Conservation (phyloP, 2,113 vertebrate genomes). For the Leptodactylus fuscus region DNA sequence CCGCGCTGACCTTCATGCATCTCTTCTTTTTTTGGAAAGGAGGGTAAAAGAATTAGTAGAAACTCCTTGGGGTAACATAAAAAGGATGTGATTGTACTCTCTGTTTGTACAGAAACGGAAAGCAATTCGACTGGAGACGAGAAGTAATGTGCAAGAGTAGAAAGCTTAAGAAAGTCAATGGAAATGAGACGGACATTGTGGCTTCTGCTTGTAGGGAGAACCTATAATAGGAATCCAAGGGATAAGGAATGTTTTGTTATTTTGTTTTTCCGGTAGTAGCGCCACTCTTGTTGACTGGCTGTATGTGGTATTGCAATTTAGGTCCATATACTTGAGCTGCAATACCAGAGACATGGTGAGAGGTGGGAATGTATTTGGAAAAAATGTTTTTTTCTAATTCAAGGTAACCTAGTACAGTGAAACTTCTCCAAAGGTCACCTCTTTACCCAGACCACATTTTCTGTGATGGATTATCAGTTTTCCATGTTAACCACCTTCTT, state of each 20-base stretch:
- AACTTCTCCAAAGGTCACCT: too few species aligned
- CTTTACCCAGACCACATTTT: too few species aligned
- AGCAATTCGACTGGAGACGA: slow-evolving; percentile 2
- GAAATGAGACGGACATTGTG: background rate
- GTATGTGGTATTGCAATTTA: background rate
- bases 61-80: slow-evolving; percentile 34
- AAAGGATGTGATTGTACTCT: slow-evolving; percentile 17
- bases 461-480: too few species aligned
- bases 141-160: background rate
- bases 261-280: background rate
- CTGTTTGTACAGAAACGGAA: slow-evolving; percentile 33
- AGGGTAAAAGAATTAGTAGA: slow-evolving; percentile 59
- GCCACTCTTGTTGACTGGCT: background rate
- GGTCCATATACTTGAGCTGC: background rate
- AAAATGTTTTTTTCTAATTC: too few species aligned
- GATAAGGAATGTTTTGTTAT: too few species aligned
- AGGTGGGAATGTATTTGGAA: background rate
- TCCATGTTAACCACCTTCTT: too few species aligned
- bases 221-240: background rate
- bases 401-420: too few species aligned
- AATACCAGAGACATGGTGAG: too few species aligned
- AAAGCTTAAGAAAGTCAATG: too few species aligned
- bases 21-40: slow-evolving; percentile 65
- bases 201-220: background rate
- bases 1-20: slow-evolving; percentile 89